Percentiles rank a stretch among this genome's conserved stretches.
These are phyloP conservation scores for Platichthys stellatus DNA, from an alignment of 2,113 vertebrate species.

Conservation along the genomic window DNA sequence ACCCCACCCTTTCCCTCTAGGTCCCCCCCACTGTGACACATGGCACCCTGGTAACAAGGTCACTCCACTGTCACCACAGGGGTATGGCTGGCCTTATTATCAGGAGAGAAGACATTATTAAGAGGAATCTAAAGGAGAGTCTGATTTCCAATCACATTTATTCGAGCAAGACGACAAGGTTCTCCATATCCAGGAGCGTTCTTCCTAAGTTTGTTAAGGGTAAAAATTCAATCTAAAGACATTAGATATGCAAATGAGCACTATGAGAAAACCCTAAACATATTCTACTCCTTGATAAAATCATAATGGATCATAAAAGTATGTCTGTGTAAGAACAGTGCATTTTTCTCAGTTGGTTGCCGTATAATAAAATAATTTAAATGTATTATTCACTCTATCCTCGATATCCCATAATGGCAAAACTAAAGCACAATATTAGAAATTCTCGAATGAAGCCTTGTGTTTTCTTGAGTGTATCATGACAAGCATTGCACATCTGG, in stretches of 20 bases:
- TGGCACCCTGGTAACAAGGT: conserved; percentile 75
- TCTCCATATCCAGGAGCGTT: conserved; percentile 67
- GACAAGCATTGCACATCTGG: no score
- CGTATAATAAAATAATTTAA: not conserved
- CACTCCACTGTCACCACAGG: conserved; percentile 67
- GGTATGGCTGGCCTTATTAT: conserved; percentile 70
- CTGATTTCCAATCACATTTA: conserved; percentile 67
- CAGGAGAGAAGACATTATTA: conserved; percentile 62
- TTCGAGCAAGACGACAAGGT: conserved; percentile 60
- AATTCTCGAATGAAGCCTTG: no score
- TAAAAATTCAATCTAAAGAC: conserved; percentile 17
- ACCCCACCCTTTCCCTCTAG: conserved; percentile 62
- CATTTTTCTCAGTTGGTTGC: not conserved
- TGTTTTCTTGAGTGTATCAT: no score
- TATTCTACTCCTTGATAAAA: not conserved
- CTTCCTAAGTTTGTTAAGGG: conserved; percentile 62
- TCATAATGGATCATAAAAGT: not conserved
- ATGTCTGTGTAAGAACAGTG: not conserved
- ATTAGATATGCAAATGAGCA: not conserved
- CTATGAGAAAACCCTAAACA: not conserved
- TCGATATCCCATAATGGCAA: not conserved
- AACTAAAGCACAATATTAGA: no score
- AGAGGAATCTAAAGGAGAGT: conserved; percentile 62
- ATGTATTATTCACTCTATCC: not conserved
- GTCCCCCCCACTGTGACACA: conserved; percentile 67